Evolutionary conservation across 2,797 vertebrate genomes (phyloP), one percentile per base, ranked within the genome.

Genomic region (Acanthis flammea): DNA sequence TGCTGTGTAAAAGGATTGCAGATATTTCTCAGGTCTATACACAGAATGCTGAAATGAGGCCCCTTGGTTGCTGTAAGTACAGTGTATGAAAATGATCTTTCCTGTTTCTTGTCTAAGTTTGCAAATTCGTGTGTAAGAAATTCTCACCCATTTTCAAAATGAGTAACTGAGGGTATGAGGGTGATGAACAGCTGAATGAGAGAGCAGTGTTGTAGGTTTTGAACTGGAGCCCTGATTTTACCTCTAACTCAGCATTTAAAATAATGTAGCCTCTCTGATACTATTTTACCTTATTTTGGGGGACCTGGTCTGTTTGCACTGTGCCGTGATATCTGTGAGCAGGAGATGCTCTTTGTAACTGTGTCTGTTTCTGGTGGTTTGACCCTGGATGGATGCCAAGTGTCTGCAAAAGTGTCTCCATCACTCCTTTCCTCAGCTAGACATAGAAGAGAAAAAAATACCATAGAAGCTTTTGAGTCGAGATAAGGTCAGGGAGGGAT

Each of bases 21-120:
- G 99, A 99, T 96, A 99, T 99, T 98, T 99, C 99, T 83, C 99
- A 99, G 97, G 99, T 99, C 92, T 99, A 99, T 97, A 99, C 99
- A 7, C 99, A 99, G 76, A 99, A 99, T 62, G 99, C 99, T 66
- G 99, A 99, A 98, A 99, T 99, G 99, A 98, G 99, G 95, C 99
- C 99, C 57, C 98, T 99, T 81, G 99, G 99, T 94, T 99, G 99
- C 96, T 99, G 99, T 99, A 97, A 98, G 99, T 98, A 92, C 63
- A 12, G 33, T 35, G 24, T 54, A 31, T 72, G 23, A 63, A 57
- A n/a, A 75, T 19, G 3, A 15, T 35, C 28, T 86, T n/a, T 72
- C 37, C 63, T 54, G 7, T 37, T 74, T 60, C 28, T 54, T 72
- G 24, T 61, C n/a, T 75, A 18, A 70, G 25, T 44, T 66, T 66